Conservation (phyloP, 2,113 vertebrate genomes). For the Menura novaehollandiae region DNA sequence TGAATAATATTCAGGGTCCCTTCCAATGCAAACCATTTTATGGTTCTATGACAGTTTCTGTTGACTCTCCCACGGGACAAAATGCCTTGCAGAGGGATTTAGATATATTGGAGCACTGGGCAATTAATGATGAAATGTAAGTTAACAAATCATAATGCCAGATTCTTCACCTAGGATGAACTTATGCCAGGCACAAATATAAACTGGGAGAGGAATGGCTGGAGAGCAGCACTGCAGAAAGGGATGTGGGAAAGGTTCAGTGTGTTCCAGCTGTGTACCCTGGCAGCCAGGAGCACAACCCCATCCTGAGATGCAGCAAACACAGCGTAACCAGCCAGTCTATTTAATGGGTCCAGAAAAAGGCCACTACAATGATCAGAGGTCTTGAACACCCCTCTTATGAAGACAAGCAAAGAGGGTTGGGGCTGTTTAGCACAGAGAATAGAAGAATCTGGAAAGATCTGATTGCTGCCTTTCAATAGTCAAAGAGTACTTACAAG, state of each 20-base stretch:
- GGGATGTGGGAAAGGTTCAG: neutral
- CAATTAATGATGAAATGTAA: neutral
- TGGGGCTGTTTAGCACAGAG: neutral
- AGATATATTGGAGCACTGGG: neutral
- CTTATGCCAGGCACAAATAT: neutral
- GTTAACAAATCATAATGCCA: neutral
- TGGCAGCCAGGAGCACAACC: neutral
- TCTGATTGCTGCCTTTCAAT: neutral
- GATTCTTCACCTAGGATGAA: neutral
- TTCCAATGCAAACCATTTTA: neutral
- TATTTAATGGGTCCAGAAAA: neutral
- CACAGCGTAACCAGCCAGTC: rapidly evolving
- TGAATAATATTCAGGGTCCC: neutral
- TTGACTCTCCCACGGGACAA: neutral
- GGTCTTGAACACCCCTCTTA: neutral
- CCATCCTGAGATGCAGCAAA: neutral
- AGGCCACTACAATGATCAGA: neutral
- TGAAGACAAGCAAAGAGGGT: neutral
- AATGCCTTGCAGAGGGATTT: neutral
- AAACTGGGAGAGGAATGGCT: rapidly evolving
- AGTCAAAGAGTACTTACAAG: neutral
- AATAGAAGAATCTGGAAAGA: neutral
- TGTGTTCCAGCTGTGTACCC: too few relatives aligned
- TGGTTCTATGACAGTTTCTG: rapidly evolving
- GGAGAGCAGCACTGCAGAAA: neutral